phyloP scores from a whole-genome alignment of 2,888 invertebrate genomes.

The Buathra laborator region DNA sequence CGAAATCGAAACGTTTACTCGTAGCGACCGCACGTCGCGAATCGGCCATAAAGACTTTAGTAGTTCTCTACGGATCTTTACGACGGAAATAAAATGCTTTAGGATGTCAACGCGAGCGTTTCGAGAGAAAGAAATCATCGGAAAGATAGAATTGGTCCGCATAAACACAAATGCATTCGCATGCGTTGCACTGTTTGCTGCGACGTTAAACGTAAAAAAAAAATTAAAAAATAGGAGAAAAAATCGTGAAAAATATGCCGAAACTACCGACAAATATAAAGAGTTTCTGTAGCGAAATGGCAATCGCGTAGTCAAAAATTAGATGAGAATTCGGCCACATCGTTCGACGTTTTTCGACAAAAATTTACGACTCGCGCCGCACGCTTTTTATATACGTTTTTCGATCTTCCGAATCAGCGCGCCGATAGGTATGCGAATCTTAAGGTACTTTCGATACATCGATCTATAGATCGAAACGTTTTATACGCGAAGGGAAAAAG shows the following conservation, averaged over 20 bases:
- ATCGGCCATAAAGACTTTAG: constrained; percentile 19
- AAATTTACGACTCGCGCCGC: constrained; percentile 17
- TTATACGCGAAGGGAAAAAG: no score
- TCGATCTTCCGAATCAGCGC: no score
- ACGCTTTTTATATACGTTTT: no score
- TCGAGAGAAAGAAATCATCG: neutral
- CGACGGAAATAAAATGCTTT: constrained; percentile 7
- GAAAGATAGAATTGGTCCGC: constrained; percentile 4
- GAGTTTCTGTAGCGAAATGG: neutral
- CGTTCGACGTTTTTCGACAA: constrained; percentile 25
- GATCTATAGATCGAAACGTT: no score
- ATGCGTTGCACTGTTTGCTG: neutral
- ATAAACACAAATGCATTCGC: neutral
- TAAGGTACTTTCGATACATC: no score
- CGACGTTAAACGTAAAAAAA: neutral
- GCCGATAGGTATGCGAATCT: no score
- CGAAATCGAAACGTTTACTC: constrained; percentile 13
- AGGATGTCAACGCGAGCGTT: neutral
- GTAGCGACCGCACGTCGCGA: neutral
- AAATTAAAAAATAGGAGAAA: neutral
- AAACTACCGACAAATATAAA: neutral
- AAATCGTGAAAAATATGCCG: neutral
- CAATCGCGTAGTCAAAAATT: constrained; percentile 12
- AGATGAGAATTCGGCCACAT: constrained; percentile 25
- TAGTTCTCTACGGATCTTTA: constrained; percentile 19